phyloP scores from a whole-genome alignment of 2,797 vertebrate genomes.

The Eleutherodactylus coqui region DNA sequence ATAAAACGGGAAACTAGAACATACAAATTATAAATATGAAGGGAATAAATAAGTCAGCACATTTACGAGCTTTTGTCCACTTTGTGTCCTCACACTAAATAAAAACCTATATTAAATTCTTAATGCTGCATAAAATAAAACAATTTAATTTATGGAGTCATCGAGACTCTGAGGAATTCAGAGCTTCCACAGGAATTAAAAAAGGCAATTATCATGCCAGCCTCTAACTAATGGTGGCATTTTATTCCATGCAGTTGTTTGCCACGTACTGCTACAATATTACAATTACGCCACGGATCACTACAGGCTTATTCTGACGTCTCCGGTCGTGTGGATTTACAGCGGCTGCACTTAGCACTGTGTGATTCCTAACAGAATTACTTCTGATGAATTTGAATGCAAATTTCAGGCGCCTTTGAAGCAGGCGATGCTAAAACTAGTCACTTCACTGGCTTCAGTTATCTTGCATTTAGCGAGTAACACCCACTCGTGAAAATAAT shows the following conservation, averaged over 20 bases:
- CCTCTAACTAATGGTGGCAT: slow-evolving; percentile 57
- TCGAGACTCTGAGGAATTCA: slow-evolving; percentile 40
- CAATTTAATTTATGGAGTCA: slow-evolving; percentile 53
- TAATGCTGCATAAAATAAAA: slow-evolving; percentile 57
- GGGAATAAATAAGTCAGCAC: slow-evolving; percentile 44
- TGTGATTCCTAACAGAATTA: slow-evolving; percentile 78
- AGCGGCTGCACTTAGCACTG: slow-evolving; percentile 70
- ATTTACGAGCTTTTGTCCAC: slow-evolving; percentile 58
- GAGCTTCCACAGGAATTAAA: slow-evolving; percentile 48
- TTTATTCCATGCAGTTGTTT: slow-evolving; percentile 68
- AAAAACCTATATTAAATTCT: slow-evolving; percentile 57
- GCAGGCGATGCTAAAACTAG: slow-evolving; percentile 77
- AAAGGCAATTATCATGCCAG: slow-evolving; percentile 54
- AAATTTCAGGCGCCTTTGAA: slow-evolving; percentile 75
- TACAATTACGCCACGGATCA: slow-evolving; percentile 72
- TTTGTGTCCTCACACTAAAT: slow-evolving; percentile 57
- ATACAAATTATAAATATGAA: slow-evolving; percentile 48
- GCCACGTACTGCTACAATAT: slow-evolving; percentile 75
- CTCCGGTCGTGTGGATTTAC: slow-evolving; percentile 75
- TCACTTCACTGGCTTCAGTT: slow-evolving; percentile 78
- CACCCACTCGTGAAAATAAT: slow-evolving; percentile 73
- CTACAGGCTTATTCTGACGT: slow-evolving; percentile 72
- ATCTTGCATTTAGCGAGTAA: slow-evolving; percentile 70
- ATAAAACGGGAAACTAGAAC: slow-evolving; percentile 25
- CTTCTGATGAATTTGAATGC: slow-evolving; percentile 77